Base-by-base conservation (phyloP, 2,888 invertebrate species). In the Syritta pipiens region DNA sequence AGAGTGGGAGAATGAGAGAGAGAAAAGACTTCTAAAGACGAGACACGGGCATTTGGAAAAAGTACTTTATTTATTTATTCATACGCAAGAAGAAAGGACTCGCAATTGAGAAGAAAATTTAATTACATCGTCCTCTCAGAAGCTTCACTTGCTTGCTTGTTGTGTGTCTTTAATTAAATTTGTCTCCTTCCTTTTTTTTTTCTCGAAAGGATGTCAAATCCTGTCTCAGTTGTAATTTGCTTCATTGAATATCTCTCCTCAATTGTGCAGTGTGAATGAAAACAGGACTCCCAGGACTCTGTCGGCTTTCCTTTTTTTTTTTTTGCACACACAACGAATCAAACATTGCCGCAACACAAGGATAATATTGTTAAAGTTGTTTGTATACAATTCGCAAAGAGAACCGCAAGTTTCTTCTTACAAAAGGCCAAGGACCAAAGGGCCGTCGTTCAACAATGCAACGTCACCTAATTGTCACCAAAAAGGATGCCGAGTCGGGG, bases 381-480 rank as follows among this genome's bases (percentile, higher is more conserved):
- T 63, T 71, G 63, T 51, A 22, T 57, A 49, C 26, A 55, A 62
- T 74, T 65, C 51, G 42, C 67, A 48, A 53, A 55, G 28, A 22
- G 46, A 51, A 74, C 74, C 74, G 51, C 74, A 74, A 68, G 53
- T 37, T 60, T 68, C 46, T 17, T 35, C 26, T 30, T 22, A 9
- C 22, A 14, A 14, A 67, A 57, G 57, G 65, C 60, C 67, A 67
- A 53, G n/a, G n/a, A n/a, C n/a, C n/a, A n/a, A n/a, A n/a, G n/a
- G n/a, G n/a, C n/a, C n/a, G n/a, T n/a, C n/a, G n/a, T n/a, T n/a
- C n/a, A 49, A 76, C 76, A 71, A 76, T 63, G 51, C 42, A 22
- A 49, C 71, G 63, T 76, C 76, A 63, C 51, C 63, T 71, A 76
- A 71, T 76, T 71, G 71, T 76, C 26, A 49, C 71, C 22, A 35